Evolutionary conservation across 1,140 invertebrate species (phyloP).

Genomic region (Colletes latitarsis): DNA sequence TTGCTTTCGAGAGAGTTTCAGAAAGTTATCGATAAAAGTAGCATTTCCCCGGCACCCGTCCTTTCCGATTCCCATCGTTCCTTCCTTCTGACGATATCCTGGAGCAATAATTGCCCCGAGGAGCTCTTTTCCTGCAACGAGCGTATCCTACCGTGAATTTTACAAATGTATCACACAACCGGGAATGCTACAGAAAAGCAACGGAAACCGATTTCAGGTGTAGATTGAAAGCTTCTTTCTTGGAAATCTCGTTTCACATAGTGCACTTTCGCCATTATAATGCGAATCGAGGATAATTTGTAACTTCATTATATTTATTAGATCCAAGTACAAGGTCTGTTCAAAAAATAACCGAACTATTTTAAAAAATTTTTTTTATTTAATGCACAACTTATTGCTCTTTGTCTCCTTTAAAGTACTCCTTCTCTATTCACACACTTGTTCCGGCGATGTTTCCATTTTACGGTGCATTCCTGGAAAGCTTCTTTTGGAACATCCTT

Average conservation of each 20-base stretch:
- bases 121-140: conserved; percentile 26
- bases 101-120: conserved; percentile 43
- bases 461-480: too few species aligned
- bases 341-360: too few species aligned
- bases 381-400: too few species aligned
- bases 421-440: too few species aligned
- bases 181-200: background rate
- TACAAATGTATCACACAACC: conserved; percentile 37
- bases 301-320: too few species aligned
- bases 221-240: conserved; percentile 7
- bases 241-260: background rate
- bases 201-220: background rate
- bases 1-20: conserved; percentile 26
- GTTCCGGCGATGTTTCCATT: too few species aligned
- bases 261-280: background rate
- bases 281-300: background rate
- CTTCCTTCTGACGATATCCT: conserved; percentile 35
- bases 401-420: too few species aligned
- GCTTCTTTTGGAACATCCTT: too few species aligned
- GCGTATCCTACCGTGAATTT: conserved; percentile 25
- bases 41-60: background rate
- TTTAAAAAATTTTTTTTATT: too few species aligned
- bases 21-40: conserved; percentile 36
- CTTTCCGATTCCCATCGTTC: conserved; percentile 14
- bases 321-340: too few species aligned